Evolutionary conservation across 2,797 vertebrate species (phyloP), one percentile per base, ranked within the genome.

Genomic region (Geotrypetes seraphini): DNA sequence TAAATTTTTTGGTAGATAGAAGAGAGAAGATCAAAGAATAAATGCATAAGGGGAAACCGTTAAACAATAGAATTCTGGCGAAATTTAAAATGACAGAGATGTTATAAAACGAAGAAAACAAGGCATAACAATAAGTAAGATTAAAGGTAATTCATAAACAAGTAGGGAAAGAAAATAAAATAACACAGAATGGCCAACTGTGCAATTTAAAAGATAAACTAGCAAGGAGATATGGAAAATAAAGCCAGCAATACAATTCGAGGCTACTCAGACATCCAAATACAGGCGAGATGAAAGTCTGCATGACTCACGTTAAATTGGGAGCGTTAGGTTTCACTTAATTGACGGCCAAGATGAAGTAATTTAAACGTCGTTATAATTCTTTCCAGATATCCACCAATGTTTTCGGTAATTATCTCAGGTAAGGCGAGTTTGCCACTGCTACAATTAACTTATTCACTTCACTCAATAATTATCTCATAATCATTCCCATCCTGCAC

Each of bases 391-490:
- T 45, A 43, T 35, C 8, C 46, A 41, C n/a, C 46, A 62, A 57
- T 5, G 56, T n/a, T n/a, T n/a, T n/a, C n/a, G n/a, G n/a, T n/a
- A n/a, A n/a, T n/a, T n/a, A 56, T 68, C 65, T 55, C 68, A 72
- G 68, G 61, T 75, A 64, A 63, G 69, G 64, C 56, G 65, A 31
- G 39, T 46, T 33, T 68, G 61, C 73, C 67, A 56, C 56, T 43
- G 57, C 40, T 63, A 77, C 75, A 74, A 73, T 79, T 77, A 81
- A 75, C 75, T n/a, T 66, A 61, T 54, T 69, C 51, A 22, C 51
- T 63, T 55, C 67, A 69, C 55, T 64, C 74, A 70, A 44, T 79
- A 81, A 78, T 84, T 78, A 78, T 71, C 64, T 73, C 75, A 83
- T 83, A 71, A 81, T 59, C 36, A 69, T 72, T 73, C 61, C 57